A percentile compares a stretch with the other conserved stretches of the same genome.
phyloP scores from a whole-genome alignment of 1,140 invertebrate genomes.

The Bombyx mandarina region DNA sequence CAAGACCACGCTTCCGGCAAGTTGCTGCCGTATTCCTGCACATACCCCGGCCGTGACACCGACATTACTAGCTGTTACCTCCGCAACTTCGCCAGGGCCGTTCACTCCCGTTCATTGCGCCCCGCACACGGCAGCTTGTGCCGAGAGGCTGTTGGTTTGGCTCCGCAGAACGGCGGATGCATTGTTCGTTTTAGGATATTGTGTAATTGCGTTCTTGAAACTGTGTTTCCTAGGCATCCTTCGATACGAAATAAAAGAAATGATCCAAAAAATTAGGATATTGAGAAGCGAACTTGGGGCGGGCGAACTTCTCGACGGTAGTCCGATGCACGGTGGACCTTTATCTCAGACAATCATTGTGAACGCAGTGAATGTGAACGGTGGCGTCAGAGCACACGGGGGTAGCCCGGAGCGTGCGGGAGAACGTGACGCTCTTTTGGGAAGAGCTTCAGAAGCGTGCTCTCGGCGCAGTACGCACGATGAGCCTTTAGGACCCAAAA shows the following conservation, averaged over 20 bases:
- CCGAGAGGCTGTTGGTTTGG: constrained; percentile 79
- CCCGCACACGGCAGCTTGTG: constrained; percentile 75
- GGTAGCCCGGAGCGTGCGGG: constrained; percentile 60
- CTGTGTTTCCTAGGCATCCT: constrained; percentile 91
- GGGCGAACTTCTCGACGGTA: constrained; percentile 56
- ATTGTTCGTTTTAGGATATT: constrained; percentile 88
- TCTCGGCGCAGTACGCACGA: constrained; percentile 71
- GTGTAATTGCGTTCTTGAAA: constrained; percentile 91
- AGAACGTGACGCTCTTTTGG: constrained; percentile 72
- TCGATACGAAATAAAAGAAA: constrained; percentile 87
- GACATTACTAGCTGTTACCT: constrained; percentile 76
- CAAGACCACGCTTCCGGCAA: constrained; percentile 61
- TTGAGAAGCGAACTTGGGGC: constrained; percentile 71
- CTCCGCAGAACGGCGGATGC: constrained; percentile 83
- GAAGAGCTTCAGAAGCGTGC: constrained; percentile 60
- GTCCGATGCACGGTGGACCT: constrained; percentile 61
- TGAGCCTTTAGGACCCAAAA: constrained; percentile 70
- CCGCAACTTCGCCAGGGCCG: constrained; percentile 74
- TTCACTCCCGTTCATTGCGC: constrained; percentile 54
- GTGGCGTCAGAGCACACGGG: constrained; percentile 57
- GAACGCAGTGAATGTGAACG: constrained; percentile 65
- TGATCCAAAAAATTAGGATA: constrained; percentile 90
- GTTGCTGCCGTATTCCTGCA: constrained; percentile 68
- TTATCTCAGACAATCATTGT: constrained; percentile 61
- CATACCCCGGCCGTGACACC: constrained; percentile 50